Percentiles rank a stretch among this genome's conserved stretches.
Conservation (phyloP, 2,888 invertebrate species). For the Archaeoteleia sp. region DNA sequence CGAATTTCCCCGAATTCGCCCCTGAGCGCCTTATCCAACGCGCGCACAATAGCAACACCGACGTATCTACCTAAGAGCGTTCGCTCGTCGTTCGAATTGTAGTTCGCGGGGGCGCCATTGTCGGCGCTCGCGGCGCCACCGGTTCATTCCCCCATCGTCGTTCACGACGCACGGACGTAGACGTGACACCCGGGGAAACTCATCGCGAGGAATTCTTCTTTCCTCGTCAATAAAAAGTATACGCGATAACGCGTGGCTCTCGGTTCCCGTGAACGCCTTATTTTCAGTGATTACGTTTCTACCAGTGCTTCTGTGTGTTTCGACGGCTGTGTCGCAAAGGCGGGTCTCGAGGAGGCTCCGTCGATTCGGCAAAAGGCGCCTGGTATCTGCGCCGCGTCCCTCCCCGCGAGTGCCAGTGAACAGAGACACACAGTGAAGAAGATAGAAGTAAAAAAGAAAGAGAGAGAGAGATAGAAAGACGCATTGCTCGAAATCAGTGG, state of each 20-base stretch:
- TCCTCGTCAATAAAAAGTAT: no score
- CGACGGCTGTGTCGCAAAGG: no score
- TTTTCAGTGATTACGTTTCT: conserved; percentile 11
- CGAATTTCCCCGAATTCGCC: no score
- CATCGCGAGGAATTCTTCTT: no score
- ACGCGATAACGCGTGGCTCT: neutral
- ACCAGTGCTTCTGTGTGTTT: conserved; percentile 9
- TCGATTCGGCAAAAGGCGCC: conserved; percentile 12
- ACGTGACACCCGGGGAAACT: conserved; percentile 21
- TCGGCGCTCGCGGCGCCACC: conserved; percentile 67
- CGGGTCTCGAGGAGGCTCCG: neutral
- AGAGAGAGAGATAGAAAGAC: conserved; percentile 9
- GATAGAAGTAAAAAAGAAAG: no score
- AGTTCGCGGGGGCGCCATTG: conserved; percentile 62
- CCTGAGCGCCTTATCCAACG: no score
- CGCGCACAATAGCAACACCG: no score
- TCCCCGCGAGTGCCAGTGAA: conserved; percentile 7
- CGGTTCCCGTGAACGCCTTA: conserved; percentile 9
- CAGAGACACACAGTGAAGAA: no score
- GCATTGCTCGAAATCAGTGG: no score
- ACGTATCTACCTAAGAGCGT: no score
- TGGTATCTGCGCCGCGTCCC: conserved; percentile 15
- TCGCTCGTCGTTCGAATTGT: conserved; percentile 1
- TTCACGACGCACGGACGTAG: conserved; percentile 66
- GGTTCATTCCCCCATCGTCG: conserved; percentile 69